Base-by-base conservation (phyloP, 2,888 invertebrate genomes). In the Thecophora atra region DNA sequence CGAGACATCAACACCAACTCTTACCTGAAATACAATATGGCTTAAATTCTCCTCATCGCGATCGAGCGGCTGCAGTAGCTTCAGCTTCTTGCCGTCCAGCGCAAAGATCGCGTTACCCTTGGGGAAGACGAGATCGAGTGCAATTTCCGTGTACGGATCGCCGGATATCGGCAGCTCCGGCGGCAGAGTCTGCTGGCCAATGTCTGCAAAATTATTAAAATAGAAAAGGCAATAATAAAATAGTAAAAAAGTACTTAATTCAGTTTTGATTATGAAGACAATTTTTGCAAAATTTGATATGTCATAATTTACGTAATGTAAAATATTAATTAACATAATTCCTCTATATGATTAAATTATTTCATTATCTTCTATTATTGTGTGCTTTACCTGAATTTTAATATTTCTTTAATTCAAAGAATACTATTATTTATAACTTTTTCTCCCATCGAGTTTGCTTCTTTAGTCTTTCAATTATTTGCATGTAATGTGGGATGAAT, bases 31-130 rank as follows among this genome's bases (percentile, higher is more conserved):
- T 37, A 95, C 93, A 86, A 95, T 92, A 87, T 95, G 95, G 71
- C 95, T 95, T 72, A 95, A 88, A 83, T 94, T 94, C 80, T 94
- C 93, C 71, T 91, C 92, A 87, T 96, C 96, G 80, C 96, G 90
- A 85, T 96, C 96, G 66, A 96, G 87, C 0, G 96, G 95, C 78
- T 92, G 89, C 70, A 94, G 87, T 69, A 96, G 88, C 82, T 93
- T 92, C 67, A 96, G 86, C 74, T 91, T 91, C 86, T 96, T 96
- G 56, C 94, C 95, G 82, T 94, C 92, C 44, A 96, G 89, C 79
- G 91, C 90, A 85, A 96, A 96, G 78, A 92, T 87, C 70, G 93
- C 91, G 70, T 91, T 91, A 21, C 93, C 93, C 84, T 93, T 93
- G 13, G 94, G 93, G 85, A 94, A 95, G 75, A 92, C 90, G 74